phyloP scores from a whole-genome alignment of 2,113 vertebrate species.

The Carassius gibelio region DNA sequence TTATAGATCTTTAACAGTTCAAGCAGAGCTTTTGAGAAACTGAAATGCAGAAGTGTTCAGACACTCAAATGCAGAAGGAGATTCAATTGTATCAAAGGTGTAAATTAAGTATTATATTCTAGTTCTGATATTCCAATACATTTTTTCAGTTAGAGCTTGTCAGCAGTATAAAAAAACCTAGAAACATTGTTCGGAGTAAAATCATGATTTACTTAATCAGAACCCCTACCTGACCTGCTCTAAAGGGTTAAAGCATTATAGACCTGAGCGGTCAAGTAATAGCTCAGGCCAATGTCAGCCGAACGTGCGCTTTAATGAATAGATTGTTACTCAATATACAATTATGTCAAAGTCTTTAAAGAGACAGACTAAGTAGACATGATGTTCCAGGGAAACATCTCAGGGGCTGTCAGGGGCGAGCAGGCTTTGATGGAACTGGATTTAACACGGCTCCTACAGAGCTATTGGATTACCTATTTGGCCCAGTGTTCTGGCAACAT shows the following conservation, averaged over 20 bases:
- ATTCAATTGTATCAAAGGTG: neutral
- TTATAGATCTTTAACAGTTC: no score
- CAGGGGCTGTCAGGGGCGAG: conserved; percentile 56
- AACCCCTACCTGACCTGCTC: conserved; percentile 41
- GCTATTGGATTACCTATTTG: conserved; percentile 77
- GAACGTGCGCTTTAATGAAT: conserved; percentile 60
- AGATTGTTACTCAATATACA: conserved; percentile 69
- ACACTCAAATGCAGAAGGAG: no score
- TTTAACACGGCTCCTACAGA: conserved; percentile 64
- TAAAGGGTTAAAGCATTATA: conserved; percentile 66
- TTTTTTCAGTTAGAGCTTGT: neutral
- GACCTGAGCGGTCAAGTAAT: conserved; percentile 62
- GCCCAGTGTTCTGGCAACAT: conserved; percentile 74
- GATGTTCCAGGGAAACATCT: conserved; percentile 69
- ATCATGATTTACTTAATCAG: conserved; percentile 52
- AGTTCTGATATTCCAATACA: neutral
- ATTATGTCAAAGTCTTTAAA: conserved; percentile 69
- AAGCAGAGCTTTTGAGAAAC: no score
- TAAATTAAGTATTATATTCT: neutral
- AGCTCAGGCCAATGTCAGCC: conserved; percentile 61
- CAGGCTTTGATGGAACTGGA: conserved; percentile 65
- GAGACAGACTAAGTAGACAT: conserved; percentile 66
- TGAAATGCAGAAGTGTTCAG: no score
- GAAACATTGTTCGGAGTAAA: conserved; percentile 59
- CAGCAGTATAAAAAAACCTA: neutral